A percentile compares a stretch with the other conserved stretches of the same genome.
phyloP scores from a whole-genome alignment of 2,797 vertebrate genomes.

The Anableps anableps region DNA sequence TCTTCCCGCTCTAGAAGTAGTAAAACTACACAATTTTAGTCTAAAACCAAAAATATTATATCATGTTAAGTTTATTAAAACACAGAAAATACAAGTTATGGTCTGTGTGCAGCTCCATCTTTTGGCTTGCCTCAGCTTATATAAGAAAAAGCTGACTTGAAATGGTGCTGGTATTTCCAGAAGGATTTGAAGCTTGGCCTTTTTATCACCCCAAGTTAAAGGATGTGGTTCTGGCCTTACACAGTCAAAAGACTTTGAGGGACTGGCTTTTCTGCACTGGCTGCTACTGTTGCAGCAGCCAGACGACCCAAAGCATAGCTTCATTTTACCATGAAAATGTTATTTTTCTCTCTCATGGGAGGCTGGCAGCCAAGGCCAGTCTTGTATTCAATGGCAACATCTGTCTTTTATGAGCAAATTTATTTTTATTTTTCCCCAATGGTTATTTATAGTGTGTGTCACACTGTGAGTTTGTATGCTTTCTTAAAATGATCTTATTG shows the following conservation, averaged over 20 bases:
- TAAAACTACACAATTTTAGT: neutral
- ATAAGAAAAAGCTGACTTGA: neutral
- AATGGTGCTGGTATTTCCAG: constrained; percentile 23
- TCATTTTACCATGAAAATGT: constrained; percentile 58
- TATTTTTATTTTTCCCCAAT: constrained; percentile 56
- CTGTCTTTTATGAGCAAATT: constrained; percentile 70
- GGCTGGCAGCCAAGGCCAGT: constrained; percentile 50
- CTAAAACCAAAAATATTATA: neutral
- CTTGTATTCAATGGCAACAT: constrained; percentile 64
- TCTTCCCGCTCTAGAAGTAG: neutral
- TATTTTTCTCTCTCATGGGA: constrained; percentile 63
- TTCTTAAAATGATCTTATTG: constrained; percentile 25
- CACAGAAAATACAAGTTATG: neutral
- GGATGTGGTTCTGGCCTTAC: constrained; percentile 47
- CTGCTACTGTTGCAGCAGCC: constrained; percentile 61
- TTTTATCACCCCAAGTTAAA: constrained; percentile 44
- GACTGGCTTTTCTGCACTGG: constrained; percentile 47
- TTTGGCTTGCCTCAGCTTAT: neutral
- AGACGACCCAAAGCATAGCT: constrained; percentile 50
- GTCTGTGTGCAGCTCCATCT: neutral
- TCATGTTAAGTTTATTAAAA: neutral
- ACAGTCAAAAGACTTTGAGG: constrained; percentile 65
- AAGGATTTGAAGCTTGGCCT: constrained; percentile 34
- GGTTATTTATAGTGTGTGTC: constrained; percentile 59
- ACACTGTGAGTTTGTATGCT: constrained; percentile 26